Conservation (phyloP, 2,888 invertebrate species). For the Bruchidius siliquastri region DNA sequence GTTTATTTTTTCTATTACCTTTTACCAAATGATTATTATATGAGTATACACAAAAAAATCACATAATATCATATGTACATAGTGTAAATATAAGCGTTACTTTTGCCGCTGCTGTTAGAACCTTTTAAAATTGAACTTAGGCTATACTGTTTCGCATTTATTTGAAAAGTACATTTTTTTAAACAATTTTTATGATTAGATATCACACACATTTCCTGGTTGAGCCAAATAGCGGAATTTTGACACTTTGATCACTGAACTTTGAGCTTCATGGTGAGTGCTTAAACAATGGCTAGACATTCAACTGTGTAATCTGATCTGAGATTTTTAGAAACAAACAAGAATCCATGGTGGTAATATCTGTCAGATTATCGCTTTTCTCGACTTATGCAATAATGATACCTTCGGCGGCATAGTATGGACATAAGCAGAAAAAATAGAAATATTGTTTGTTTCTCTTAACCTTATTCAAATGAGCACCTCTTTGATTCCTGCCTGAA, state of each 20-base stretch:
- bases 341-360: too few relatives aligned
- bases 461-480: not conserved
- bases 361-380: too few relatives aligned
- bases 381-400: too few relatives aligned
- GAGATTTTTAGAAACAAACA: too few relatives aligned
- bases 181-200: not conserved
- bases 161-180: not conserved
- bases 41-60: conserved; percentile 37
- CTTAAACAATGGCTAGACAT: not conserved
- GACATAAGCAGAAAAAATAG: too few relatives aligned
- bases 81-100: conserved; percentile 23
- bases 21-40: conserved; percentile 35
- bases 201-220: not conserved
- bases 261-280: not conserved
- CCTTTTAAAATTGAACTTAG: conserved; percentile 6
- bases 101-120: conserved; percentile 19
- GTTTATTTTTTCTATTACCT: conserved; percentile 35
- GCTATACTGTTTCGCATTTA: conserved; percentile 1
- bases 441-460: not conserved
- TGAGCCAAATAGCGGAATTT: not conserved
- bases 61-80: conserved; percentile 36
- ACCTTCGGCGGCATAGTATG: too few relatives aligned
- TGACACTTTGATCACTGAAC: not conserved
- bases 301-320: too few relatives aligned
- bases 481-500: not conserved